A percentile compares a stretch with the other conserved stretches of the same genome.
phyloP scores from a whole-genome alignment of 2,797 vertebrate species.

The Mormyrus proboscirostris region DNA sequence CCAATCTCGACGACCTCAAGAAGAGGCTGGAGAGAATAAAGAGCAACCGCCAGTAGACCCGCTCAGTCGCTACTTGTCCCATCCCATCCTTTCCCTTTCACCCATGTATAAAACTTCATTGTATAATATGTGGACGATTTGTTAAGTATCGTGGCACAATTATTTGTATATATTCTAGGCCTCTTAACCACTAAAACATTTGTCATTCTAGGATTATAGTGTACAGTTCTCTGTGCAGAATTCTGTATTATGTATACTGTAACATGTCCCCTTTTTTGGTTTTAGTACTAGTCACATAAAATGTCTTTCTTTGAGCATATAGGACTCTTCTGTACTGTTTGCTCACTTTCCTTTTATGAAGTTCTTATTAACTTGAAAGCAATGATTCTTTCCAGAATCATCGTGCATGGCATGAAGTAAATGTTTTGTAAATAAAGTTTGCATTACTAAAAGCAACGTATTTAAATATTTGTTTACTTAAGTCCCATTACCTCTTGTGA shows the following conservation, averaged over 20 bases:
- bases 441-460: slow-evolving; percentile 66
- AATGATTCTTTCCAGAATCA: slow-evolving; percentile 71
- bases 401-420: slow-evolving; percentile 85
- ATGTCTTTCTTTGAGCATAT: slow-evolving; percentile 14
- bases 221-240: slow-evolving; percentile 59
- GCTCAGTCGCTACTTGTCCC: background rate
- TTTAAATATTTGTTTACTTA: slow-evolving; percentile 38
- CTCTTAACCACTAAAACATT: slow-evolving; percentile 52
- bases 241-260: slow-evolving; percentile 58
- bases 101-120: slow-evolving; percentile 53
- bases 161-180: slow-evolving; percentile 73
- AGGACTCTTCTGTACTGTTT: background rate
- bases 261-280: slow-evolving; percentile 23
- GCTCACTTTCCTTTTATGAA: slow-evolving; percentile 38
- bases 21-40: slow-evolving; percentile 98
- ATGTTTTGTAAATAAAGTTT: slow-evolving; percentile 93
- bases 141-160: slow-evolving; percentile 60
- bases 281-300: slow-evolving; percentile 11
- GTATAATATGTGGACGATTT: slow-evolving; percentile 59
- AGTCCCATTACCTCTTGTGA: slow-evolving; percentile 35
- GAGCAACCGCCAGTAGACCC: slow-evolving; percentile 84
- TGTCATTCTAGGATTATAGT: slow-evolving; percentile 56
- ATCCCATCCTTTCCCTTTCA: background rate
- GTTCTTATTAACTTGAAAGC: slow-evolving; percentile 65
- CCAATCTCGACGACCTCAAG: slow-evolving; percentile 98